phyloP scores from a whole-genome alignment of 2,888 invertebrate genomes.

The Idaea aversata region DNA sequence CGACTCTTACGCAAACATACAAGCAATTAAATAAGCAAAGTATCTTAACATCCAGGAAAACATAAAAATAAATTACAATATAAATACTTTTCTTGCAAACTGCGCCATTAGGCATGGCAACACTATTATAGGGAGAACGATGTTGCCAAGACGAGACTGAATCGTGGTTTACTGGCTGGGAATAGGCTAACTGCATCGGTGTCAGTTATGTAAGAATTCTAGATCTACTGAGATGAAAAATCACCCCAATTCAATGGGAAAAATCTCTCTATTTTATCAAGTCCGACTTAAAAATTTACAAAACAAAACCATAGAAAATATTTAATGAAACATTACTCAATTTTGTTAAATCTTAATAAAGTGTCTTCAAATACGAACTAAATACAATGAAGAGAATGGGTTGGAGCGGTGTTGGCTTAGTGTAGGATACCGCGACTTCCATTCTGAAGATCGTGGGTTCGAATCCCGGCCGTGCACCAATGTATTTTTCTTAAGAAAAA shows the following conservation, averaged over 20 bases:
- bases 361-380: no score
- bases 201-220: not conserved
- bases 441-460: no score
- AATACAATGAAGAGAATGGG: no score
- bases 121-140: slow-evolving; percentile 47
- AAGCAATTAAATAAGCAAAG: slow-evolving; percentile 14
- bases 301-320: not conserved
- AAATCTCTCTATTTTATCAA: not conserved
- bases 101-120: slow-evolving; percentile 45
- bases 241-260: not conserved
- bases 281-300: not conserved
- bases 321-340: no score
- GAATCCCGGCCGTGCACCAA: no score
- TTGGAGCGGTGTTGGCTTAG: no score
- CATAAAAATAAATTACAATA: slow-evolving; percentile 23
- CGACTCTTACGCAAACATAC: slow-evolving; percentile 10
- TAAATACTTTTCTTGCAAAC: slow-evolving; percentile 30
- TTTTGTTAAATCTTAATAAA: no score
- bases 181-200: slow-evolving; percentile 23
- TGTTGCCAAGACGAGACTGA: slow-evolving; percentile 45
- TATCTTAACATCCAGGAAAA: slow-evolving; percentile 1
- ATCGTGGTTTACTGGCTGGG: slow-evolving; percentile 21
- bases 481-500: no score
- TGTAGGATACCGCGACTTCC: no score
- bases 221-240: not conserved